A percentile compares a stretch with the other conserved stretches of the same genome.
Evolutionary conservation across 1,140 invertebrate genomes (phyloP).

Genomic region (Ceratina japonica): DNA sequence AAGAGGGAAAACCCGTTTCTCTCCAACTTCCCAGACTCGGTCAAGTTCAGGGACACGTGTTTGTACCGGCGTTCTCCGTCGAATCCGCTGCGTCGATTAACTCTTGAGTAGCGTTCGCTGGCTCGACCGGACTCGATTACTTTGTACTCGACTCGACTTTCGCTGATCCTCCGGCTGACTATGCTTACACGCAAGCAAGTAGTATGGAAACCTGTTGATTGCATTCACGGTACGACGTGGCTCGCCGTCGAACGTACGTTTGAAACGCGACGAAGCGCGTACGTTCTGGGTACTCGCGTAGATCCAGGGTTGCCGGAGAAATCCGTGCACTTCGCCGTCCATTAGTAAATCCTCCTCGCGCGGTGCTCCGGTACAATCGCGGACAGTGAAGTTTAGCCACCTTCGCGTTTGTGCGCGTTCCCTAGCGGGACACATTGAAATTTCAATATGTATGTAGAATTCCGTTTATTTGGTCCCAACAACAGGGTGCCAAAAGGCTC

Average conservation of each 20-base stretch:
- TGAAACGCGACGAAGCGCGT: not conserved
- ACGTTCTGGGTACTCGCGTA: no score
- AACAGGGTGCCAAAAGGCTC: no score
- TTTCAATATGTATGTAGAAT: no score
- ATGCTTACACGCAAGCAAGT: slow-evolving; percentile 28
- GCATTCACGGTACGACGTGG: slow-evolving; percentile 30
- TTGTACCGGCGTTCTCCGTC: not conserved
- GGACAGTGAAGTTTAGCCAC: no score
- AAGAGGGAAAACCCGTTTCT: not conserved
- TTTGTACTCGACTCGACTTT: not conserved
- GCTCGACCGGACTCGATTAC: not conserved
- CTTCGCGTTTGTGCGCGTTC: no score
- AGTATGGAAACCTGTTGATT: slow-evolving; percentile 18
- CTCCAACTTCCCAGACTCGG: not conserved
- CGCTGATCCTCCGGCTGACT: slow-evolving; percentile 14
- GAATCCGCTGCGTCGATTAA: not conserved
- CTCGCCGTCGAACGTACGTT: not conserved
- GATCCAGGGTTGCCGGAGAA: no score
- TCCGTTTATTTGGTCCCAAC: no score
- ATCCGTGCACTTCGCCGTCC: no score
- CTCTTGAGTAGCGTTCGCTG: not conserved
- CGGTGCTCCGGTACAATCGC: no score
- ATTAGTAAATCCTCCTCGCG: no score
- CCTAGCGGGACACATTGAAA: no score
- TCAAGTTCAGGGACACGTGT: not conserved